Evolutionary conservation across 1,140 invertebrate genomes (phyloP).

Genomic region (Tribolium madens): DNA sequence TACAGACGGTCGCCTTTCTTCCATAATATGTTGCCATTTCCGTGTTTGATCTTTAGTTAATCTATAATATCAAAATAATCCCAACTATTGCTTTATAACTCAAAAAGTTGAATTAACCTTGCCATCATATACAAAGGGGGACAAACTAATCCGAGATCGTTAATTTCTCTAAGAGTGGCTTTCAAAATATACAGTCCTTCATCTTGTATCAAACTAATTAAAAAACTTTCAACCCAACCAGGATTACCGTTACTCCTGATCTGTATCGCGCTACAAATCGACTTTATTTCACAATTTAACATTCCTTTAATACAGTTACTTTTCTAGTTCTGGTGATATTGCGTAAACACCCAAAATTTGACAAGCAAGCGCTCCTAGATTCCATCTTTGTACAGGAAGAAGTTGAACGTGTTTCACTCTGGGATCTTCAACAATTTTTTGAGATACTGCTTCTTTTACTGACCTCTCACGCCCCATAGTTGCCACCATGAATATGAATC

Average conservation of each 20-base stretch:
- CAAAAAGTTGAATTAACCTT: conserved; percentile 58
- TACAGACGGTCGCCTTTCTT: conserved; percentile 34
- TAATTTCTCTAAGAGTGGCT: conserved; percentile 62
- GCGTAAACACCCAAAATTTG: conserved; percentile 72
- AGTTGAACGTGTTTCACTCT: conserved; percentile 60
- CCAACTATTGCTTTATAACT: neutral
- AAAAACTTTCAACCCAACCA: conserved; percentile 75
- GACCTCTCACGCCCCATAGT: conserved; percentile 56
- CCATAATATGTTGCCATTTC: conserved; percentile 54
- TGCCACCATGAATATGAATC: conserved; percentile 54
- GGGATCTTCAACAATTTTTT: conserved; percentile 55
- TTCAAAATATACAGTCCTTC: conserved; percentile 66
- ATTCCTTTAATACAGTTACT: conserved; percentile 61
- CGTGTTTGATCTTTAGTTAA: conserved; percentile 44
- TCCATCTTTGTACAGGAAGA: conserved; percentile 68
- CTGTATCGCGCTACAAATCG: conserved; percentile 68
- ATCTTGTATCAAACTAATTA: conserved; percentile 71
- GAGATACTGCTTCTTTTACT: conserved; percentile 13
- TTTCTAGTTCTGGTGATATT: conserved; percentile 73
- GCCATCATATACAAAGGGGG: conserved; percentile 64
- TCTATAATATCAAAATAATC: conserved; percentile 18
- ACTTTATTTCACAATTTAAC: neutral
- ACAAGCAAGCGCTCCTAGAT: conserved; percentile 72
- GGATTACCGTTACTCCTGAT: conserved; percentile 72
- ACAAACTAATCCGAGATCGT: conserved; percentile 64